phyloP scores from a whole-genome alignment of 64 coral and sea anemone species.

The Hydrozoanthus tunicans region DNA sequence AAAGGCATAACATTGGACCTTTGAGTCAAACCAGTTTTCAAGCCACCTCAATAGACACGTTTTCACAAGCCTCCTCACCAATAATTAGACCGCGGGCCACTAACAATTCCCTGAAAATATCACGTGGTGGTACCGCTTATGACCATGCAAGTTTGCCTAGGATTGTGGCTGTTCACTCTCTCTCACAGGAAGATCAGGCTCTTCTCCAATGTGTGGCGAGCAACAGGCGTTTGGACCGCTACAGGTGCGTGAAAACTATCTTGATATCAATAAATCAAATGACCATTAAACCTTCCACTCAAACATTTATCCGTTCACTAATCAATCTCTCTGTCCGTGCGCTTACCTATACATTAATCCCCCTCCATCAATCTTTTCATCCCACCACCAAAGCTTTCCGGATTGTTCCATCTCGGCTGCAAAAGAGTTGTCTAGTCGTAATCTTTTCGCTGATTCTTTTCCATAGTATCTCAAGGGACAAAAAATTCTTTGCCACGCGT shows the following conservation, averaged over 20 bases:
- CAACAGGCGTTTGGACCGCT: not conserved
- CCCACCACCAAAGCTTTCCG: not conserved
- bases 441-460: not conserved
- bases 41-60: not conserved
- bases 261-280: not conserved
- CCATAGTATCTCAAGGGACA: not conserved
- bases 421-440: not conserved
- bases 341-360: not conserved
- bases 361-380: not conserved
- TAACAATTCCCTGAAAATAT: not conserved
- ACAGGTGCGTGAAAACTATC: not conserved
- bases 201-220: not conserved
- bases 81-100: not conserved
- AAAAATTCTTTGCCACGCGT: not conserved
- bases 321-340: not conserved
- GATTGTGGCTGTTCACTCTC: slow-evolving; percentile 52
- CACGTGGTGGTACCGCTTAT: slow-evolving; percentile 33
- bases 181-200: not conserved
- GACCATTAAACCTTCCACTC: not conserved
- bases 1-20: not conserved
- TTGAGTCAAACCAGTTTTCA: not conserved
- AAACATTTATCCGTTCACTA: not conserved
- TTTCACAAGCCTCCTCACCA: not conserved
- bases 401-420: not conserved
- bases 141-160: slow-evolving; percentile 19